A percentile compares a stretch with the other conserved stretches of the same genome.
Conservation (phyloP, 2,888 invertebrate genomes). For the Euplagia quadripunctaria region DNA sequence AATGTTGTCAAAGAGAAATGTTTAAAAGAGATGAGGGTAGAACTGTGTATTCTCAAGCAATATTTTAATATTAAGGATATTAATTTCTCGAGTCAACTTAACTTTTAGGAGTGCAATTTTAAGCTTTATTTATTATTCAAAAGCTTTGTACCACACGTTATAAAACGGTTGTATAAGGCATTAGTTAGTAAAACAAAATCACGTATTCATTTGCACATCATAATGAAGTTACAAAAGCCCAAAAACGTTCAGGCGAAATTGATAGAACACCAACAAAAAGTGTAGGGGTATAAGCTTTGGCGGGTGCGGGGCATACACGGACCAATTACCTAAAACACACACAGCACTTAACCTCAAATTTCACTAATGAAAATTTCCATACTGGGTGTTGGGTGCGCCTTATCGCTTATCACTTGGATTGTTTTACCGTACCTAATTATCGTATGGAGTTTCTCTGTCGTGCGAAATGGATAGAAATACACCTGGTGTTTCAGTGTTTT, state of each 20-base stretch:
- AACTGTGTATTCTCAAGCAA: slow-evolving; percentile 79
- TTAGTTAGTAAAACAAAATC: slow-evolving; percentile 31
- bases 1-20: slow-evolving; percentile 16
- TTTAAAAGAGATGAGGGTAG: slow-evolving; percentile 14
- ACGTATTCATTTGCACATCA: slow-evolving; percentile 44
- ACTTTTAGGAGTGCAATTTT: slow-evolving; percentile 5
- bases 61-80: slow-evolving; percentile 32
- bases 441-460: slow-evolving; percentile 62
- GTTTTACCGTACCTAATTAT: slow-evolving; percentile 78
- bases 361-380: slow-evolving; percentile 84
- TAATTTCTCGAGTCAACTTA: not conserved
- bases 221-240: slow-evolving; percentile 51
- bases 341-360: slow-evolving; percentile 82
- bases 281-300: slow-evolving; percentile 68
- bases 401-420: slow-evolving; percentile 81
- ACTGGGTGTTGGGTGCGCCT: slow-evolving; percentile 75
- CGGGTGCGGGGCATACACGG: slow-evolving; percentile 71
- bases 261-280: slow-evolving; percentile 77
- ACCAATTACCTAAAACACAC: slow-evolving; percentile 84
- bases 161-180: not conserved
- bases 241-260: slow-evolving; percentile 60
- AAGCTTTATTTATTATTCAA: slow-evolving; percentile 1
- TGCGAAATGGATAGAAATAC: slow-evolving; percentile 5
- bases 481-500: slow-evolving; percentile 6
- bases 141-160: not conserved